phyloP scores from a whole-genome alignment of 2,797 vertebrate species.

The Stomatorhinus walkeri region DNA sequence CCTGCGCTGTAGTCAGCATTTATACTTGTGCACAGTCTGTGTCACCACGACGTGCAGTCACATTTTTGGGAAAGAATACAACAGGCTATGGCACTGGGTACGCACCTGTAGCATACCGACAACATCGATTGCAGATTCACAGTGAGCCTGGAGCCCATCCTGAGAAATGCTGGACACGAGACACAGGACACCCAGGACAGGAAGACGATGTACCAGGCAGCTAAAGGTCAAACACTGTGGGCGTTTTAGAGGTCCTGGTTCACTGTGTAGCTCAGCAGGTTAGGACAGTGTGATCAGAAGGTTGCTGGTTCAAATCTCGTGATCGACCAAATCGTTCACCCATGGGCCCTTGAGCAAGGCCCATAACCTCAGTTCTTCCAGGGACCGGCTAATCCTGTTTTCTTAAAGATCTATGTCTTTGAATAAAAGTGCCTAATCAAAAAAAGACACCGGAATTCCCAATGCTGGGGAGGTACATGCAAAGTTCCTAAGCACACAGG shows the following conservation, averaged over 20 bases:
- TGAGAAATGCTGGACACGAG: not conserved
- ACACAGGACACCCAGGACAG: not conserved
- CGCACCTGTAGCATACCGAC: not conserved
- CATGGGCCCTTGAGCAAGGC: not conserved
- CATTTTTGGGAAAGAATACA: not conserved
- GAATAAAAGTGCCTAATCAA: not conserved
- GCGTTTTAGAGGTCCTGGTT: not conserved
- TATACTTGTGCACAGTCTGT: not conserved
- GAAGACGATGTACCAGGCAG: not conserved
- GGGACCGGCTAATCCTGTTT: not conserved
- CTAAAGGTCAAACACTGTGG: not conserved
- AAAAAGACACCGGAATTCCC: not conserved
- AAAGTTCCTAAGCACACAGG: not conserved
- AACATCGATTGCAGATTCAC: not conserved
- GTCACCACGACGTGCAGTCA: not conserved
- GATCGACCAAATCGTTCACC: not conserved
- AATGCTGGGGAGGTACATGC: not conserved
- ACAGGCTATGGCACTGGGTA: not conserved
- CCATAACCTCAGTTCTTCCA: not conserved
- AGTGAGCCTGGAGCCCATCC: not conserved
- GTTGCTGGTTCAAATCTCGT: not conserved
- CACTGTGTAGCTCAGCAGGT: not conserved
- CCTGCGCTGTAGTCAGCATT: not conserved
- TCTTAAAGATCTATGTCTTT: not conserved
- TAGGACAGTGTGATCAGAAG: not conserved